phyloP scores from a whole-genome alignment of 2,888 invertebrate genomes.

The Cataglyphis albicans region DNA sequence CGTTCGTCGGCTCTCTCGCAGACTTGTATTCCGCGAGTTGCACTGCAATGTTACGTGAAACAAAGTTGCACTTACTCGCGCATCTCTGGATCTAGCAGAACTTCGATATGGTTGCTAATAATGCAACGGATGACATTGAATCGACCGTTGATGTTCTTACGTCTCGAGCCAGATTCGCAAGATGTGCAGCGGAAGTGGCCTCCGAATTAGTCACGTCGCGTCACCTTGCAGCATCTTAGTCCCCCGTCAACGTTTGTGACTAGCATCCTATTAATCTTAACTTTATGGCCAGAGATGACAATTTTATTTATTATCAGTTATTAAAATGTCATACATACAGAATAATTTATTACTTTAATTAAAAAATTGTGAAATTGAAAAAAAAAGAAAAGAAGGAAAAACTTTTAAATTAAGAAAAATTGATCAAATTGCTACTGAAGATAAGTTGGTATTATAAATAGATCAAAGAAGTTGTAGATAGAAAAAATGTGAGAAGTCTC shows the following conservation, averaged over 20 bases:
- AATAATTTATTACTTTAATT: neutral
- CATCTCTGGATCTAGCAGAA: neutral
- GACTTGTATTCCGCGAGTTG: constrained; percentile 10
- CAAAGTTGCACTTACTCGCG: constrained; percentile 10
- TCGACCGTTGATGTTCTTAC: neutral
- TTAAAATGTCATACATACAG: neutral
- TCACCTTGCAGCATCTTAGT: neutral
- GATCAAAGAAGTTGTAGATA: neutral
- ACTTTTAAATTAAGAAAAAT: neutral
- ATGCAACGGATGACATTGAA: constrained; percentile 37
- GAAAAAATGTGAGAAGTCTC: neutral
- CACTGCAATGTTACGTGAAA: constrained; percentile 30
- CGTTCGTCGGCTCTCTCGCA: constrained; percentile 2
- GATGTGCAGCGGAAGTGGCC: constrained; percentile 24
- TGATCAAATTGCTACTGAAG: neutral
- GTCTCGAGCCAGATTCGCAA: constrained; percentile 9
- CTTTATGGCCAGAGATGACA: neutral
- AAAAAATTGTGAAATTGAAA: neutral
- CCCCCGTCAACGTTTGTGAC: neutral
- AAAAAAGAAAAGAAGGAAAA: neutral
- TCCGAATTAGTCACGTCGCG: constrained; percentile 5
- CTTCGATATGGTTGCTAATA: neutral
- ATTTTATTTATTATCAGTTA: neutral
- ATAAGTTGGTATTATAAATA: neutral
- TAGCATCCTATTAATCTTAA: constrained; percentile 1